Base-by-base conservation (phyloP, 2,113 vertebrate genomes). In the Nematolebias whitei region DNA sequence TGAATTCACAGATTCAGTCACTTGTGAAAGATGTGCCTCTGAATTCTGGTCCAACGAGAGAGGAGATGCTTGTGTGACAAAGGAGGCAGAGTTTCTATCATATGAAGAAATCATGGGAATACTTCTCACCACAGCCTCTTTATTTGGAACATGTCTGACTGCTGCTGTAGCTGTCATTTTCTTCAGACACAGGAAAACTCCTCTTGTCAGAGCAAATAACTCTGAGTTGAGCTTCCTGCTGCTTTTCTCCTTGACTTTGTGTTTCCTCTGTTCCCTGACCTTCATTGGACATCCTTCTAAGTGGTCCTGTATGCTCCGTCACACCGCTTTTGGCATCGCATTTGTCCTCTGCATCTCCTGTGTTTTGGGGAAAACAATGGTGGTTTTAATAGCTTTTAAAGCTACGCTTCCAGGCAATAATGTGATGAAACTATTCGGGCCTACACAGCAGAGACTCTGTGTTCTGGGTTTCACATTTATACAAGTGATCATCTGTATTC, bases 31-130 rank as follows among this genome's bases (percentile, higher is more conserved):
- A 56, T 93, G 91, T 1, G 35, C 48, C 19, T 56, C 79, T 59
- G 90, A 90, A 1, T 91, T 79, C 74, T 93, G 91, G 90, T 77
- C 91, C 45, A 92, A 90, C 59, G 32, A 72, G 8, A 71, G 49
- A 58, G 85, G 80, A 56, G 79, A 91, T 55, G n/a, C 52, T 10
- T 92, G 91, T 24, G 29, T 87, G 3, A 81, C 67, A 19, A 92
- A 89, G 18, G 80, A 87, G 8, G 76, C 76, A 18, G 88, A 88
- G 77, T 91, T 86, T 66, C 47, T 92, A 0, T 87, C 87, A 1
- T 88, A 86, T 70, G 26, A 85, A 23, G 89, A 91, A 44, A 73
- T 88, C 1, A 89, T 91, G 87, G 90, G 91, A 43, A 76, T 64
- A 1, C 65, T 90, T 9, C 79, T 91, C 5, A 83, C 85, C 26